Evolutionary conservation across 2,113 vertebrate species (phyloP).

Genomic region (Sula dactylatra): DNA sequence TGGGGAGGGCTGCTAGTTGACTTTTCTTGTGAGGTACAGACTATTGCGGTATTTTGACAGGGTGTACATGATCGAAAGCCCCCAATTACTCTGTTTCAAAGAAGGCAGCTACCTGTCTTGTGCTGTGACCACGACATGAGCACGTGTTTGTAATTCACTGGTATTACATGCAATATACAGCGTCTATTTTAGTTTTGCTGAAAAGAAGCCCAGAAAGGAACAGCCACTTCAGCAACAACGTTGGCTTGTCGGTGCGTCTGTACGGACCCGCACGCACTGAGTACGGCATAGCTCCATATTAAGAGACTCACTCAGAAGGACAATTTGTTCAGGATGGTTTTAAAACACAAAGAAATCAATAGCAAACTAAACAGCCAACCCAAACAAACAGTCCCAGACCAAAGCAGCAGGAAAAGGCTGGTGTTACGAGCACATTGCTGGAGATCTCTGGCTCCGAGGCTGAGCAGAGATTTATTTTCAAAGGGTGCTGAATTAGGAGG

Average conservation of each 20-base stretch:
- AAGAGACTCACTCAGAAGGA: not conserved
- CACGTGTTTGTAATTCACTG: not conserved
- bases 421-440: accelerated
- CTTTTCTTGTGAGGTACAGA: not conserved
- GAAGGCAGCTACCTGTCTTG: not conserved
- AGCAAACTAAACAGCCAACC: not conserved
- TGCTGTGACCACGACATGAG: not conserved
- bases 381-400: not conserved
- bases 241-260: not conserved
- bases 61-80: not conserved
- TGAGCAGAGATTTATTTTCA: not conserved
- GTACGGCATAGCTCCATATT: accelerated
- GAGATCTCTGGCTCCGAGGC: not conserved
- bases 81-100: not conserved
- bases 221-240: accelerated
- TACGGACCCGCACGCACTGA: accelerated
- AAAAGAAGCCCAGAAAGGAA: not conserved
- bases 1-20: not conserved
- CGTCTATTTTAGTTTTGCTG: not conserved
- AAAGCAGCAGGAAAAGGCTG: not conserved
- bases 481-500: not conserved
- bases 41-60: not conserved
- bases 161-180: not conserved
- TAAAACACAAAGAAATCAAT: not conserved
- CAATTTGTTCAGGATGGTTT: not conserved